Base-by-base conservation (phyloP, 1,140 invertebrate genomes). In the Lycorma delicatula region DNA sequence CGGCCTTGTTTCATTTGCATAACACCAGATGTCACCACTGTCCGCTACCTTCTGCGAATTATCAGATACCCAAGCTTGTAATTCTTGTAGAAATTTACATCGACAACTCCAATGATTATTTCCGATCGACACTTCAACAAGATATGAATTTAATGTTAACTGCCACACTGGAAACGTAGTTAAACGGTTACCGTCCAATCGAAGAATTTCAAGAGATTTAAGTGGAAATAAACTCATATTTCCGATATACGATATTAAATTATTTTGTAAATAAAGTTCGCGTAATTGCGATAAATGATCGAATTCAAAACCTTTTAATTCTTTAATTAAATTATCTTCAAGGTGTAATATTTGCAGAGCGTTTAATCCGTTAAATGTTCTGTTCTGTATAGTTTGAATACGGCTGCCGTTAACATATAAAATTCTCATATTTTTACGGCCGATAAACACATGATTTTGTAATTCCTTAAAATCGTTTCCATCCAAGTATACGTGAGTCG, bases 371-470 rank as follows among this genome's bases (percentile, higher is more conserved):
- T 93, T 92, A 73, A 95, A 96, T 2, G 92, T 94, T 63, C 89
- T 83, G 70, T 96, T 95, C 69, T 91, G 87, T 63, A 96, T 93
- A 41, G 80, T 82, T 60, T 89, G 87, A 59, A 96, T 84, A 26
- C 83, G 81, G 66, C 88, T 92, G 59, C 80, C 82, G 72, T 96
- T 96, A 22, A 94, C 85, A 70, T 84, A 93, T 0, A 96, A 71
- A 13, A 86, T 81, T 59, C 83, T 77, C 79, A 94, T 84, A 70
- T 94, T 93, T 72, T 93, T 93, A 11, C 91, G 77, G 0, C 91
- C 91, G 65, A 95, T 94, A 69, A 96, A 93, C 23, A 87, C 86
- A 68, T 94, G 91, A 69, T 90, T 89, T 66, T 89, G 84, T 46
- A 95, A 70, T 68, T 89, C 84, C 46, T 79, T 82, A 52, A 95